A percentile compares a stretch with the other conserved stretches of the same genome.
Conservation (phyloP, 2,113 vertebrate genomes). For the Chinchilla lanigera region DNA sequence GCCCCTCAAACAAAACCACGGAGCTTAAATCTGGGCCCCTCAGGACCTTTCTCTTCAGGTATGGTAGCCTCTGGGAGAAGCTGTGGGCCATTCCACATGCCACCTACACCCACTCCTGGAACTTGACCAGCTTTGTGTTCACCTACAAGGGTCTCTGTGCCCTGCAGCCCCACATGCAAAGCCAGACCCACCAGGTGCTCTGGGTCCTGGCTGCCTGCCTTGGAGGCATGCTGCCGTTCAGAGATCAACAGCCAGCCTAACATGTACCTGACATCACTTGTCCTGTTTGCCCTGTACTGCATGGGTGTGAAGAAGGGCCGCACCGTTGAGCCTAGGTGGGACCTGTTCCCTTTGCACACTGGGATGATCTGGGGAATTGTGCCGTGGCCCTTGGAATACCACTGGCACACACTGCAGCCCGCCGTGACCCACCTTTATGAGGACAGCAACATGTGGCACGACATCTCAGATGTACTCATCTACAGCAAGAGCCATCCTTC, state of each 20-base stretch:
- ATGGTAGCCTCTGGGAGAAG: conserved; percentile 94
- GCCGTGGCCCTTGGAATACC: conserved; percentile 97
- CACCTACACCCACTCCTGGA: conserved; percentile 94
- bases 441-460: conserved; percentile 96
- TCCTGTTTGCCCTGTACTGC: conserved; percentile 92
- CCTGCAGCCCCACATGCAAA: conserved; percentile 90
- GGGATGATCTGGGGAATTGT: conserved; percentile 94
- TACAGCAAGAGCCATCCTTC: conserved; percentile 88
- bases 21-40: conserved; percentile 96
- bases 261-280: conserved; percentile 96
- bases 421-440: conserved; percentile 99
- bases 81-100: conserved; percentile 93
- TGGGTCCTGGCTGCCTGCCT: conserved; percentile 95
- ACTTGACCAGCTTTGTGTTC: conserved; percentile 95
- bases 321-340: conserved; percentile 88
- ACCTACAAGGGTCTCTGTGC: conserved; percentile 94
- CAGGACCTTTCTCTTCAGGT: conserved; percentile 97
- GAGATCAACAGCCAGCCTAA: conserved; percentile 97
- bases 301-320: conserved; percentile 94
- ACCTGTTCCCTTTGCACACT: conserved; percentile 92
- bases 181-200: conserved; percentile 91
- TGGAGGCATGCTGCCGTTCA: conserved; percentile 93
- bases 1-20: conserved; percentile 83
- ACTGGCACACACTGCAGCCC: conserved; percentile 94
- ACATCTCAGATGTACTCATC: conserved; percentile 95